phyloP scores from a whole-genome alignment of 2,888 invertebrate species.

The Mycalesis mineus region DNA sequence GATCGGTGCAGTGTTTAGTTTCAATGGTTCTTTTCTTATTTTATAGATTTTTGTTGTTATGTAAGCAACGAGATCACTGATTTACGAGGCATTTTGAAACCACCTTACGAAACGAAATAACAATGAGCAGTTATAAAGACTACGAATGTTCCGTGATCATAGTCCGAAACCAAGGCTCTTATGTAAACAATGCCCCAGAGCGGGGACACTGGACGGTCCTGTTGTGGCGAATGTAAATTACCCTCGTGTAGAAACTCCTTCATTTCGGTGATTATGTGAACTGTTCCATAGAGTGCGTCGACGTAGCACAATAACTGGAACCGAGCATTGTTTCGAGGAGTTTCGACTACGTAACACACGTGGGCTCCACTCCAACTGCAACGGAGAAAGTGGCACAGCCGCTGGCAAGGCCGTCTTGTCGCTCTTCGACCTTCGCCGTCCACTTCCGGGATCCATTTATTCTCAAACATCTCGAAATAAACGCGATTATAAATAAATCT shows the following conservation, averaged over 20 bases:
- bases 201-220: constrained; percentile 42
- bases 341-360: constrained; percentile 53
- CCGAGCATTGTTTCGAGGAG: constrained; percentile 52
- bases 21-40: background rate
- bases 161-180: constrained; percentile 62
- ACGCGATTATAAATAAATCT: constrained; percentile 25
- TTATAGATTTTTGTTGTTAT: background rate
- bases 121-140: constrained; percentile 38
- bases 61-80: background rate
- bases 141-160: constrained; percentile 57
- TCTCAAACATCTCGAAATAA: constrained; percentile 33
- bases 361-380: constrained; percentile 53
- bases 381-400: constrained; percentile 73
- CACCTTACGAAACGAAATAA: constrained; percentile 48
- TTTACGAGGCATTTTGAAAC: constrained; percentile 9
- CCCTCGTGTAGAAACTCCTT: constrained; percentile 55
- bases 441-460: constrained; percentile 57
- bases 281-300: constrained; percentile 58
- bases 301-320: constrained; percentile 38
- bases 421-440: constrained; percentile 62
- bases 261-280: constrained; percentile 69
- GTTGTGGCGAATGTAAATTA: constrained; percentile 53
- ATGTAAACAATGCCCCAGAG: constrained; percentile 53
- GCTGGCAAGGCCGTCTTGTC: constrained; percentile 68
- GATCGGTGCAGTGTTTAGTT: background rate